Base-by-base conservation (phyloP, 1,140 invertebrate genomes). In the Aethina tumida region DNA sequence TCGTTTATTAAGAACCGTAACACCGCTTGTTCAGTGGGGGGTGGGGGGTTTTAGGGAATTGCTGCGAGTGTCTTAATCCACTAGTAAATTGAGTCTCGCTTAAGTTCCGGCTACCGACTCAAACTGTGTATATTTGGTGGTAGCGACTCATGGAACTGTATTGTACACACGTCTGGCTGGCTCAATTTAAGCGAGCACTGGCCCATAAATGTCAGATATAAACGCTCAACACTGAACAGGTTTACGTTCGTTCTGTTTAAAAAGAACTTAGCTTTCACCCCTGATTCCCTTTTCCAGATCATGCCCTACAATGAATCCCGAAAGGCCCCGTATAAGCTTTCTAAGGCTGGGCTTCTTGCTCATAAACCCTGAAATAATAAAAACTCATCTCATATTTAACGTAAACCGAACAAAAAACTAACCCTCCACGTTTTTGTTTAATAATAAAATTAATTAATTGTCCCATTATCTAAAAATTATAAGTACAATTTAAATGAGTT, bases 1-100 rank as follows among this genome's bases (percentile, higher is more conserved):
- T 59, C 57, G 59, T 61, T 61, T 59, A 61, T 61, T 59, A 59
- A 59, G 57, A 60, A 58, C 58, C 55, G 56, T 59, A 55, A 58
- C 53, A 55, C 49, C 49, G 52, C 47, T 56, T 58, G 55, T 58
- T 59, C 57, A 44, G 57, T 51, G 55, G 54, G 57, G 57, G 59
- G 55, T 59, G 54, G 45, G 52, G 56, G 58, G 58, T 61, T 55
- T 57, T 59, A 56, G 45, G 52, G 56, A 59, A 59, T 61, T 55
- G 54, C 55, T 58, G 46, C 48, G 56, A 59, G 56, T 61, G 57
- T 61, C 59, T 61, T 61, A 61, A 61, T 61, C 59, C 57, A 41
- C 55, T 50, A 54, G 53, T 59, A 61, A 59, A 61, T 61, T 61
- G 56, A 53, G 54, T 56, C 50, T 52, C 48, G 52, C 51, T 58